Percentiles rank a stretch among this genome's conserved stretches.
Evolutionary conservation across 2,888 invertebrate genomes (phyloP).

Genomic region (Phragmatobia fuliginosa): DNA sequence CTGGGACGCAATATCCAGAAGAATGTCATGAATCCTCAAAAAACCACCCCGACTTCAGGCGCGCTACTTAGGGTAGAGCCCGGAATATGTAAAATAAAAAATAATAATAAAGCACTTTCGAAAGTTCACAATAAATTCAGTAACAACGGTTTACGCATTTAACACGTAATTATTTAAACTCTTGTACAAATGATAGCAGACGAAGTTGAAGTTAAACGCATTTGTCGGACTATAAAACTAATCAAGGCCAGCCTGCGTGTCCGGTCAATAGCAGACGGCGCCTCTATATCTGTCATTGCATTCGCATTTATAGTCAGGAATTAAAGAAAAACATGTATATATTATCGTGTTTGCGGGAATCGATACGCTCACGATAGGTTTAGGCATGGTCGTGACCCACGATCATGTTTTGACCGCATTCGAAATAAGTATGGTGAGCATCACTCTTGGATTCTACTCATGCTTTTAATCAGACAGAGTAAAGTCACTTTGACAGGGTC

Average conservation of each 20-base stretch:
- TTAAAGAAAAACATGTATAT: not conserved
- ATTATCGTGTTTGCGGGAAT: too few species aligned
- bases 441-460: too few species aligned
- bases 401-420: too few species aligned
- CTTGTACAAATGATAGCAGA: not conserved
- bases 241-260: not conserved
- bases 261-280: not conserved
- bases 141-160: not conserved
- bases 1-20: too few species aligned
- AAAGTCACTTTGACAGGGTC: too few species aligned
- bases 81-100: too few species aligned
- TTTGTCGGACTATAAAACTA: not conserved
- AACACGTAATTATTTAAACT: not conserved
- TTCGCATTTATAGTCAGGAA: not conserved
- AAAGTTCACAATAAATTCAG: not conserved
- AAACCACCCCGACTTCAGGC: not conserved
- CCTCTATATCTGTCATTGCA: not conserved
- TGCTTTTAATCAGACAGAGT: too few species aligned
- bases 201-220: not conserved
- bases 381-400: too few species aligned
- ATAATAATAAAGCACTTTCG: not conserved
- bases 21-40: not conserved
- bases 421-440: too few species aligned
- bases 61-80: too few species aligned
- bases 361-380: too few species aligned